Evolutionary conservation across 1,140 invertebrate species (phyloP), one percentile per base, ranked within the genome.

Genomic region (Drosophila guanche): DNA sequence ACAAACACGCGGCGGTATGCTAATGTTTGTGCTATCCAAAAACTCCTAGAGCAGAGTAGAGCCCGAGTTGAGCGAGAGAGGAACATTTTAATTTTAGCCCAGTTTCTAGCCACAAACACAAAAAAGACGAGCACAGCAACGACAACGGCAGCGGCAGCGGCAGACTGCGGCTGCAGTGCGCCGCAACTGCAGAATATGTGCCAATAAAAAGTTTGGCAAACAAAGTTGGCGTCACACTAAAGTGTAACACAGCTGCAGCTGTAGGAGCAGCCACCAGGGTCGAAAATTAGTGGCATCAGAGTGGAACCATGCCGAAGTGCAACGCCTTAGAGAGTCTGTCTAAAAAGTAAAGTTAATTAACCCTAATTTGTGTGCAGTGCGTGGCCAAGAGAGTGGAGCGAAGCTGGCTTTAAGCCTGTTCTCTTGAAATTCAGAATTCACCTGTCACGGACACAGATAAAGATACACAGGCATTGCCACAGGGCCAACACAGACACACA

Each of bases 161-260:
- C 67, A 63, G 62, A 47, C 5, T 42, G 5, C 12, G 25, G 43
- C 45, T 7, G 27, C 14, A 23, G 8, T 4, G 16, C 23, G 46
- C 33, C 20, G 33, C 48, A 52, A 56, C 65, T 75, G 83, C 46
- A 71, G 78, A 67, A 88, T 86, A 88, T 86, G 84, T 88, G 83
- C 83, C 83, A 86, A 86, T 86, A 88, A 89, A 88, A 88, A 88
- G 84, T 88, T 88, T 88, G 83, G 83, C 83, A 88, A 89, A 83
- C 83, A 88, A 88, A 88, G 84, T 88, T 88, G 83, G 83, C 83
- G 83, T 88, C 83, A 79, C 83, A 79, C 84, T 88, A 76, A 88
- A 78, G 62, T 88, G 83, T 77, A 79, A 88, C 72, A 76, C 65
- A 76, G 33, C 77, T 80, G 80, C 76, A 80, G 55, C 73, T 53